Evolutionary conservation across 2,797 vertebrate genomes (phyloP).

Genomic region (Megalops cyprinoides): DNA sequence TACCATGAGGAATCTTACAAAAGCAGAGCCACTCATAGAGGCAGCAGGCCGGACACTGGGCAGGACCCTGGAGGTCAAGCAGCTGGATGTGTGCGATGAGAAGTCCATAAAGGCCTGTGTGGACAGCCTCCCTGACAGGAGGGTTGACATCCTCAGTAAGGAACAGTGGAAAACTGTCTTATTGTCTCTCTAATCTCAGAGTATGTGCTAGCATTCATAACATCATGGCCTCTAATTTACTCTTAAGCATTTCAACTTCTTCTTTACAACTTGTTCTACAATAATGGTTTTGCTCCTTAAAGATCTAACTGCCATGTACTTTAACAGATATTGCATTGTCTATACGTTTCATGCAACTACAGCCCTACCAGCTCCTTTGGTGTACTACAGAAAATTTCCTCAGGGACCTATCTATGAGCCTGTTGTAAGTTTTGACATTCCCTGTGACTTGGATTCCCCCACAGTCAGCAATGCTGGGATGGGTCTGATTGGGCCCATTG

Average conservation of each 20-base stretch:
- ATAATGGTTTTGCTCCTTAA: too few relatives aligned
- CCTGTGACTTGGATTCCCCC: conserved; percentile 15
- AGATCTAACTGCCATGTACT: too few relatives aligned
- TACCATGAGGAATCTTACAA: conserved; percentile 82
- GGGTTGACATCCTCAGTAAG: conserved; percentile 83
- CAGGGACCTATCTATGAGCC: not conserved
- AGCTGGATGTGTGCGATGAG: conserved; percentile 83
- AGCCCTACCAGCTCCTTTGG: not conserved
- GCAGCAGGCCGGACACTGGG: conserved; percentile 74
- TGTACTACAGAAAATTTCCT: not conserved
- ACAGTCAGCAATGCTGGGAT: conserved; percentile 86
- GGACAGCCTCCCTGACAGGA: conserved; percentile 79
- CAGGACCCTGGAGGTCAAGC: conserved; percentile 80
- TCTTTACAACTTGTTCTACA: too few relatives aligned
- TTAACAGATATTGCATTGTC: too few relatives aligned
- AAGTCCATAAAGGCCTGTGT: conserved; percentile 81
- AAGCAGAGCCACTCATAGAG: conserved; percentile 68
- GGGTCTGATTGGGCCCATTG: conserved; percentile 85
- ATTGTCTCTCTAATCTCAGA: not conserved
- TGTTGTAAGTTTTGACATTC: not conserved
- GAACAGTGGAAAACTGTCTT: not conserved
- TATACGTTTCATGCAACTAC: not conserved
- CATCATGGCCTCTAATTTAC: too few relatives aligned
- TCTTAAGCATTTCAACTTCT: too few relatives aligned
- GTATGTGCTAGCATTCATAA: too few relatives aligned